Evolutionary conservation across 2,888 invertebrate species (phyloP).

Genomic region (Apamea sordens): DNA sequence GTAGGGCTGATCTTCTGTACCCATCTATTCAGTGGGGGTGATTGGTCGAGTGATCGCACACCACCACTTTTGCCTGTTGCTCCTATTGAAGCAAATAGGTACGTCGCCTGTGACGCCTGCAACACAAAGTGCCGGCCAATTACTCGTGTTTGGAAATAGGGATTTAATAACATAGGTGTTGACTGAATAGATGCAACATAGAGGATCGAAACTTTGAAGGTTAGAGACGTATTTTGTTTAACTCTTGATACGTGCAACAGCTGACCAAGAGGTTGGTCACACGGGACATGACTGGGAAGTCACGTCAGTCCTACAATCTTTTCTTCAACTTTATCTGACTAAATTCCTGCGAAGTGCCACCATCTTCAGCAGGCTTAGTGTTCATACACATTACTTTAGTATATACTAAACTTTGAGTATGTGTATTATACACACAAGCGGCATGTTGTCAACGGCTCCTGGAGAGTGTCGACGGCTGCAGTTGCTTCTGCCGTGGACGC

Average conservation of each 20-base stretch:
- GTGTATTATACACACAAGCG: too few relatives aligned
- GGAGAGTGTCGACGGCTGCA: neutral
- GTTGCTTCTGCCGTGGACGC: neutral
- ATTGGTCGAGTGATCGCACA: slow-evolving; percentile 1
- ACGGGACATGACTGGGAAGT: neutral
- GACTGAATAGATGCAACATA: too few relatives aligned
- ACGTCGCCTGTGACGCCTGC: slow-evolving; percentile 4
- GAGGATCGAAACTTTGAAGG: neutral
- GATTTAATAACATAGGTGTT: neutral
- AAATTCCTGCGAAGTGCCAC: neutral
- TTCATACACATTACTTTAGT: neutral
- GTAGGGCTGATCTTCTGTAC: neutral
- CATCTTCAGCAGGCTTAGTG: neutral
- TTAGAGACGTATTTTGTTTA: neutral
- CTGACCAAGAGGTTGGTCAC: too few relatives aligned
- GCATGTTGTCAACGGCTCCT: too few relatives aligned
- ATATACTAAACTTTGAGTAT: neutral
- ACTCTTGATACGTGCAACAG: neutral
- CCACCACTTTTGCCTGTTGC: slow-evolving; percentile 20
- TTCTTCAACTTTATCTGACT: neutral
- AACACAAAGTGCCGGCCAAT: slow-evolving; percentile 16
- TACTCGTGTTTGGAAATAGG: neutral
- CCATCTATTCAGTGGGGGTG: neutral
- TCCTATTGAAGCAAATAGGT: slow-evolving; percentile 30
- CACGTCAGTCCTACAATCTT: neutral